Evolutionary conservation across 35 echinoderm and acorn worm genomes (phyloP).

Genomic region (Stichopus chloronotus): DNA sequence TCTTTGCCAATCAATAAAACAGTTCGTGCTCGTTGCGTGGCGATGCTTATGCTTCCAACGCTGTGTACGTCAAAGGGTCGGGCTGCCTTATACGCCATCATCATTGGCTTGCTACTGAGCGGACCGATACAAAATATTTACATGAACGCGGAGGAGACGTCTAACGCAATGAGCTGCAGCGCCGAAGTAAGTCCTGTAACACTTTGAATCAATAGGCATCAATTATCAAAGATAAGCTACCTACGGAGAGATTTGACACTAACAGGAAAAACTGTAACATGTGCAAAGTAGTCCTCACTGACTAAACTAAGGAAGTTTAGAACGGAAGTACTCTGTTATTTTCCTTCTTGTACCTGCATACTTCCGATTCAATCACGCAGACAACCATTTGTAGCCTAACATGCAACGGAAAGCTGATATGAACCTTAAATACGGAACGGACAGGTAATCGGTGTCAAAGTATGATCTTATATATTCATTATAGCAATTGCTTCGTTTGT

Average conservation of each 20-base stretch:
- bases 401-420: no score
- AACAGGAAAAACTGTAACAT: background rate
- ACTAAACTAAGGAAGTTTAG: no score
- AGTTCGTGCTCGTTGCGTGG: slow-evolving; percentile 86
- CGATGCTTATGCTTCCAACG: slow-evolving; percentile 80
- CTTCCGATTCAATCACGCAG: no score
- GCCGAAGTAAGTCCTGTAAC: slow-evolving; percentile 67
- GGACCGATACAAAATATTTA: slow-evolving; percentile 95
- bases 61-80: slow-evolving; percentile 90
- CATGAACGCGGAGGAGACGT: slow-evolving; percentile 74
- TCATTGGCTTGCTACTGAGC: slow-evolving; percentile 70
- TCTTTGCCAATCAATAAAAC: background rate
- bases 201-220: background rate
- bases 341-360: no score
- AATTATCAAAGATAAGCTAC: no score
- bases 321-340: no score
- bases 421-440: no score
- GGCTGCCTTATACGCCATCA: slow-evolving; percentile 75
- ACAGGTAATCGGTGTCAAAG: no score
- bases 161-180: slow-evolving; percentile 86
- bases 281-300: background rate
- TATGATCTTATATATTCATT: no score
- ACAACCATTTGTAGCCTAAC: no score
- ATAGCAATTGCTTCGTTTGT: no score
- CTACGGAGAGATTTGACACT: no score